Percentiles rank a stretch among this genome's conserved stretches.
phyloP scores from a whole-genome alignment of 1,140 invertebrate species.

The Papilio xuthus region DNA sequence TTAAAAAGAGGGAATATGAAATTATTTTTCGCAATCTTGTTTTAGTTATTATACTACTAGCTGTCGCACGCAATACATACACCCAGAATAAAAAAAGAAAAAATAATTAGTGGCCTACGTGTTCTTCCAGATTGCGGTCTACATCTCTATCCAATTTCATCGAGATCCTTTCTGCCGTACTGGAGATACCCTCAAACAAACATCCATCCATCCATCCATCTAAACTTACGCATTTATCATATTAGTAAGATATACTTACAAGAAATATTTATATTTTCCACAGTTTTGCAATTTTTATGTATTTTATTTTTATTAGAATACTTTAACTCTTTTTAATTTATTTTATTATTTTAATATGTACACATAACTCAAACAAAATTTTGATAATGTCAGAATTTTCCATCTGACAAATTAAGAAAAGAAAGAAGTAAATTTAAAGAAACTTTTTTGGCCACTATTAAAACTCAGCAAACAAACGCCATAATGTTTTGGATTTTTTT shows the following conservation, averaged over 20 bases:
- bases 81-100: too few relatives aligned
- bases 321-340: conserved; percentile 35
- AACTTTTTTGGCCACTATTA: background rate
- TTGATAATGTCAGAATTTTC: conserved; percentile 23
- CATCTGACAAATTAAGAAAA: conserved; percentile 13
- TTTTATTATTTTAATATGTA: conserved; percentile 26
- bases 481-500: background rate
- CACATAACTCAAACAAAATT: conserved; percentile 7
- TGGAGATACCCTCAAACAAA: too few relatives aligned
- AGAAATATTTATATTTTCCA: conserved; percentile 20
- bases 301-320: conserved; percentile 30
- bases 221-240: too few relatives aligned
- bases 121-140: too few relatives aligned
- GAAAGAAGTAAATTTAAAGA: background rate
- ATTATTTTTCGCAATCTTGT: too few relatives aligned
- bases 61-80: too few relatives aligned
- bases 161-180: too few relatives aligned
- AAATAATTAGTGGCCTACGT: too few relatives aligned
- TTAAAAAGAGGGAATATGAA: background rate
- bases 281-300: conserved; percentile 34
- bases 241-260: conserved; percentile 29
- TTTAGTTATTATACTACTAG: too few relatives aligned
- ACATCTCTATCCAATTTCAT: too few relatives aligned
- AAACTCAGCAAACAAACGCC: background rate
- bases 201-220: too few relatives aligned